phyloP scores from a whole-genome alignment of 2,888 invertebrate species.

The Amphipyra tragopoginis region DNA sequence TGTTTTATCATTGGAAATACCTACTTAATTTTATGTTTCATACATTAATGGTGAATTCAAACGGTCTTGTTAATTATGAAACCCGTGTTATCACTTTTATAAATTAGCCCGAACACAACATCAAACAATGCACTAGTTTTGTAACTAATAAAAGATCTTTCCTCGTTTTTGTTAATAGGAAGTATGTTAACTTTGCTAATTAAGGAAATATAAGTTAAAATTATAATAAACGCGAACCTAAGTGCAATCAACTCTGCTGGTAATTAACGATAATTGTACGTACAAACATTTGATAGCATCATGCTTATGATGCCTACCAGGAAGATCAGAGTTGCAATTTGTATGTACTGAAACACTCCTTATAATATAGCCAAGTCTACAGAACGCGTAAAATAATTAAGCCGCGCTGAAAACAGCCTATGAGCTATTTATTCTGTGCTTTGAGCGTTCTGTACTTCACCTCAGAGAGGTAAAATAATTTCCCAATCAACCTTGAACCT shows the following conservation, averaged over 20 bases:
- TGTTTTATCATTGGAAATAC: no score
- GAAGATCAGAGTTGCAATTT: conserved; percentile 7
- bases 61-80: no score
- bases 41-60: no score
- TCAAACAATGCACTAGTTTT: conserved; percentile 20
- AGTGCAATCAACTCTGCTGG: conserved; percentile 51
- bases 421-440: no score
- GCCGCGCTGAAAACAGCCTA: no score
- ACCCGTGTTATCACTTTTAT: neutral
- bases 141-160: conserved; percentile 32
- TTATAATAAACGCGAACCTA: conserved; percentile 30
- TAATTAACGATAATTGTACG: conserved; percentile 48
- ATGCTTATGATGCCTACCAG: conserved; percentile 8
- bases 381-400: no score
- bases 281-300: conserved; percentile 33
- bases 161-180: conserved; percentile 43
- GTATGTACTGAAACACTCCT: neutral
- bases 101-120: conserved; percentile 1
- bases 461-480: no score
- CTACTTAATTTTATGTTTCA: no score
- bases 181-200: conserved; percentile 41
- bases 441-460: no score
- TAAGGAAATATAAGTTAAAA: conserved; percentile 38
- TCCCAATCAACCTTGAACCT: no score
- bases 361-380: no score